Percentiles rank a stretch among this genome's conserved stretches.
Conservation (phyloP, 2,797 vertebrate genomes). For the Silurus lanzhouensis region DNA sequence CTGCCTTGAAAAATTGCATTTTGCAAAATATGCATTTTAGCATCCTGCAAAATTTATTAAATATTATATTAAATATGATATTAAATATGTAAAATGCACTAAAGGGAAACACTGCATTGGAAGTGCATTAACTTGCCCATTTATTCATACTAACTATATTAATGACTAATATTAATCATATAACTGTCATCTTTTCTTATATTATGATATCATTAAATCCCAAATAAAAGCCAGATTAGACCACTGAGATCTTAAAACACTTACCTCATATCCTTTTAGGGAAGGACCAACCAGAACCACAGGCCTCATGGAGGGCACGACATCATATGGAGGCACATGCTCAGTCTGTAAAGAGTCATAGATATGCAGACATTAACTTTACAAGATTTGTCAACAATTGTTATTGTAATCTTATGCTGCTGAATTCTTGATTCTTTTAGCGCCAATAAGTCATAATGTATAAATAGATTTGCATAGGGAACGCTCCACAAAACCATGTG, state of each 20-base stretch:
- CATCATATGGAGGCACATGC: conserved; percentile 92
- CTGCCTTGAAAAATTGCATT: too few relatives aligned
- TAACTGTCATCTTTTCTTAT: background rate
- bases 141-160: background rate
- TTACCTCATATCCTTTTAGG: conserved; percentile 95
- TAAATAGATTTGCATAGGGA: too few relatives aligned
- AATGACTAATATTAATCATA: background rate
- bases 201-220: conserved; percentile 16
- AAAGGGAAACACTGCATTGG: background rate
- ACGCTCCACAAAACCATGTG: background rate
- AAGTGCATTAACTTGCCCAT: background rate
- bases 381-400: background rate
- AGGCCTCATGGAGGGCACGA: conserved; percentile 96
- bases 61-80: too few relatives aligned
- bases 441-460: background rate
- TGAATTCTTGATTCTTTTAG: background rate
- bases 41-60: too few relatives aligned
- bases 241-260: conserved; percentile 21
- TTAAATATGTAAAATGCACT: too few relatives aligned
- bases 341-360: conserved; percentile 81
- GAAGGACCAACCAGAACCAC: conserved; percentile 96
- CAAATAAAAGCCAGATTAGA: background rate
- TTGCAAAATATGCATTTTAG: too few relatives aligned
- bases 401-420: background rate
- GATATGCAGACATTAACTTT: conserved; percentile 22